phyloP scores from a whole-genome alignment of 2,888 invertebrate genomes.

The Ischnus inquisitorius region DNA sequence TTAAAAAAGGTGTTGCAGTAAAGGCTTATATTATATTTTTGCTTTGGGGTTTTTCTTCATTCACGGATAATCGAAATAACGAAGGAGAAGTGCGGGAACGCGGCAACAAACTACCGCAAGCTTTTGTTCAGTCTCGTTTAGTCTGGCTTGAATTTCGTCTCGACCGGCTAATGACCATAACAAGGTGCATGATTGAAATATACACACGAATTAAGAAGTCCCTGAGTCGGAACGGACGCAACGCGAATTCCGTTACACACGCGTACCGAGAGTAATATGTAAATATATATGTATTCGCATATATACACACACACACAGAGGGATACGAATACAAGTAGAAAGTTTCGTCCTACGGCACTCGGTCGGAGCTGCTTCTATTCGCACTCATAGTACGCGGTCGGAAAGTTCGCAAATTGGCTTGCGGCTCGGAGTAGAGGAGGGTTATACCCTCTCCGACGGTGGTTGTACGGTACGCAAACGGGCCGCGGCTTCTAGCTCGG shows the following conservation, averaged over 20 bases:
- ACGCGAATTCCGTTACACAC: constrained; percentile 38
- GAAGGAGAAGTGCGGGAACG: constrained; percentile 39
- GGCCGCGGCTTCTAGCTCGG: constrained; percentile 52
- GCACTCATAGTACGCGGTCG: constrained; percentile 45
- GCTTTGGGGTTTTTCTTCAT: not conserved
- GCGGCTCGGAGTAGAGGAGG: constrained; percentile 37
- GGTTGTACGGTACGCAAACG: constrained; percentile 24
- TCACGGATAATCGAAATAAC: constrained; percentile 51
- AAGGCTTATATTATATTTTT: not conserved
- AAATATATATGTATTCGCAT: constrained; percentile 29
- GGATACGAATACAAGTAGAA: constrained; percentile 17
- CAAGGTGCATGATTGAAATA: constrained; percentile 5
- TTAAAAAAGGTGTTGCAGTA: not conserved
- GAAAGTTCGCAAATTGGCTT: constrained; percentile 69
- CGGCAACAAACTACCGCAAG: constrained; percentile 20
- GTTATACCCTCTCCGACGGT: constrained; percentile 1
- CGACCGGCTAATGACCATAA: constrained; percentile 53
- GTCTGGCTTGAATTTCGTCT: constrained; percentile 53
- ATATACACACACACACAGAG: constrained; percentile 24
- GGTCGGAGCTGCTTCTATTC: constrained; percentile 28
- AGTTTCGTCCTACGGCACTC: constrained; percentile 49
- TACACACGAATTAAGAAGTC: constrained; percentile 2
- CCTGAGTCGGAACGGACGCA: not conserved
- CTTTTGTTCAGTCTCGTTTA: constrained; percentile 53
- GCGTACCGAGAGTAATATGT: not conserved